These are phyloP conservation scores for Nyctalus aviator DNA, from an alignment of 2,797 vertebrate species.

Conservation along the genomic window DNA sequence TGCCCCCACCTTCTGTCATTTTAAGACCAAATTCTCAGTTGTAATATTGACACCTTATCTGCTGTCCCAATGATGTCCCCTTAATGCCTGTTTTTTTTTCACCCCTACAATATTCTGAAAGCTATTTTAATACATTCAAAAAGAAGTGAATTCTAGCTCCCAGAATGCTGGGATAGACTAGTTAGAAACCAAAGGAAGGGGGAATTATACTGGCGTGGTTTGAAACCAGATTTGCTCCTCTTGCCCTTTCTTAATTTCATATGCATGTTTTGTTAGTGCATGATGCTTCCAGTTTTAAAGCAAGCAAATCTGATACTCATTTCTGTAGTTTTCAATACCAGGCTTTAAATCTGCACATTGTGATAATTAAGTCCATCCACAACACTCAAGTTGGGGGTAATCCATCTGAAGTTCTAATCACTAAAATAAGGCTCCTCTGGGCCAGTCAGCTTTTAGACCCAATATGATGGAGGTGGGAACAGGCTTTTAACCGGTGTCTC, in stretches of 20 bases:
- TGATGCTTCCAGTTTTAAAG: slow-evolving; percentile 32
- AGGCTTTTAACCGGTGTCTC: slow-evolving; percentile 57
- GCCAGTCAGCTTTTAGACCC: slow-evolving; percentile 47
- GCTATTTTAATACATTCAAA: slow-evolving; percentile 5
- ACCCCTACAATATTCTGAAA: not conserved
- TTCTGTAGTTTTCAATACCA: slow-evolving; percentile 20
- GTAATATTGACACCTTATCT: not conserved
- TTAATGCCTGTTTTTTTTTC: not conserved
- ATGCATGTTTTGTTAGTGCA: not conserved
- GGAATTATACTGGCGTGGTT: not conserved
- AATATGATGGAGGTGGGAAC: not conserved
- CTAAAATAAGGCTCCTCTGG: slow-evolving; percentile 45
- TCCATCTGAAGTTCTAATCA: slow-evolving; percentile 67
- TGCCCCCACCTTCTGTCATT: too few relatives aligned
- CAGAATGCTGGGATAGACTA: not conserved
- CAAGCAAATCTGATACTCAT: slow-evolving; percentile 47
- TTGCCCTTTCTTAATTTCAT: not conserved
- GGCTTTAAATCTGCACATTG: slow-evolving; percentile 25
- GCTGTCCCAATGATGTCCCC: not conserved
- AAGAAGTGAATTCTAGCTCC: slow-evolving; percentile 10
- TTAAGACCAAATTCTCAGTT: not conserved
- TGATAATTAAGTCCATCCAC: slow-evolving; percentile 61
- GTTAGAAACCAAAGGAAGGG: not conserved
- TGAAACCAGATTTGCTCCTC: not conserved
- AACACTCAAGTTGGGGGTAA: slow-evolving; percentile 12